phyloP scores from a whole-genome alignment of 2,888 invertebrate species.

The Macrosiphum euphorbiae region DNA sequence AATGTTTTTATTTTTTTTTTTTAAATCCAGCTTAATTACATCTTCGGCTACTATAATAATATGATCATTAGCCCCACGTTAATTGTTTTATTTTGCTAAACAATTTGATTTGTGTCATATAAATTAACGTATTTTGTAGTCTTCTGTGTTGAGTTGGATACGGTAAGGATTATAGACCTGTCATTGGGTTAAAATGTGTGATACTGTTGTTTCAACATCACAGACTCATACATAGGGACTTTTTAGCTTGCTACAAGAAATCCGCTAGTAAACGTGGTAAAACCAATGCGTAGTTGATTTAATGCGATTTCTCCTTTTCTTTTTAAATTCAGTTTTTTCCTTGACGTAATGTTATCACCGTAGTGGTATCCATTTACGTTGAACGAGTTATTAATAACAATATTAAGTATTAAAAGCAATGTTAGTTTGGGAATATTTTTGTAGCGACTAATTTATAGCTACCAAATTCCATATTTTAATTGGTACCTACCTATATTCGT shows the following conservation, averaged over 20 bases:
- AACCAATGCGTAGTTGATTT: background rate
- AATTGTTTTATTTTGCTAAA: background rate
- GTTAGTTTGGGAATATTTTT: background rate
- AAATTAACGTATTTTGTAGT: background rate
- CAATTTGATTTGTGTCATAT: background rate
- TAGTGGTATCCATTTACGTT: background rate
- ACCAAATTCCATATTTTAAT: background rate
- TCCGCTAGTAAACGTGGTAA: background rate
- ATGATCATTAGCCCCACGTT: background rate
- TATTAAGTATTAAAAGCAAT: background rate
- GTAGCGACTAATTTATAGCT: background rate
- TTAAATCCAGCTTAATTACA: background rate
- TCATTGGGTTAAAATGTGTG: background rate
- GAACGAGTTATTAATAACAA: background rate
- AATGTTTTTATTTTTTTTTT: background rate
- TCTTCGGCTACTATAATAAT: background rate
- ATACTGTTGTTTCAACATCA: background rate
- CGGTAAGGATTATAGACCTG: background rate
- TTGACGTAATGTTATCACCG: background rate
- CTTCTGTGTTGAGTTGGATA: background rate
- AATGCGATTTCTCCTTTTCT: background rate
- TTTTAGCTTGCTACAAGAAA: background rate
- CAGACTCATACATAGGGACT: background rate
- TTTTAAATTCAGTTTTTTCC: background rate
- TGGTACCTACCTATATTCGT: background rate